These are phyloP conservation scores for Eleutherodactylus coqui DNA, from an alignment of 2,797 vertebrate genomes.

Conservation along the genomic window DNA sequence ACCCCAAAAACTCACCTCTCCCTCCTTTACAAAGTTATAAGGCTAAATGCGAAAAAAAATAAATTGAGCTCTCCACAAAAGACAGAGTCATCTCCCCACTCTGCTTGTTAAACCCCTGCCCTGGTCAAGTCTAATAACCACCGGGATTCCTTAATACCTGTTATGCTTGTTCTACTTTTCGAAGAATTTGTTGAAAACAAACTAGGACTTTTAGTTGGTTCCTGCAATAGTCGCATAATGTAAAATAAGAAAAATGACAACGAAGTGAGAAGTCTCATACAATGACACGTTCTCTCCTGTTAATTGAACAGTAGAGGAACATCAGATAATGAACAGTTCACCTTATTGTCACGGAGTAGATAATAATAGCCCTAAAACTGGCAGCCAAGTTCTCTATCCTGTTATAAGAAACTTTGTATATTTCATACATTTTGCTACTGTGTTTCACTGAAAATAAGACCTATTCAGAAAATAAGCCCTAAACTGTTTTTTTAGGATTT, in stretches of 20 bases:
- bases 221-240: background rate
- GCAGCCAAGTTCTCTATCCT: no score
- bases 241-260: background rate
- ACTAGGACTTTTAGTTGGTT: background rate
- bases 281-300: background rate
- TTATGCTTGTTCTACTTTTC: conserved; percentile 21
- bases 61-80: conserved; percentile 42
- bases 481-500: no score
- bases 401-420: background rate
- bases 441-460: no score
- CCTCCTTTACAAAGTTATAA: conserved; percentile 24
- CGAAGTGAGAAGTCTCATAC: background rate
- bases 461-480: no score
- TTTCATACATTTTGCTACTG: background rate
- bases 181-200: conserved; percentile 25
- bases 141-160: conserved; percentile 6
- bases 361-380: background rate
- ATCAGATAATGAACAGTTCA: background rate
- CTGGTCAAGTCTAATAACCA: conserved; percentile 42
- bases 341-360: background rate
- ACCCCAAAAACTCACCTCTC: conserved; percentile 36
- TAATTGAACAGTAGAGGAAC: background rate
- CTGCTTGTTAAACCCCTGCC: conserved; percentile 52
- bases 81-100: conserved; percentile 24
- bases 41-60: conserved; percentile 14